Evolutionary conservation across 1,140 invertebrate species (phyloP).

Genomic region (Theocolax elegans): DNA sequence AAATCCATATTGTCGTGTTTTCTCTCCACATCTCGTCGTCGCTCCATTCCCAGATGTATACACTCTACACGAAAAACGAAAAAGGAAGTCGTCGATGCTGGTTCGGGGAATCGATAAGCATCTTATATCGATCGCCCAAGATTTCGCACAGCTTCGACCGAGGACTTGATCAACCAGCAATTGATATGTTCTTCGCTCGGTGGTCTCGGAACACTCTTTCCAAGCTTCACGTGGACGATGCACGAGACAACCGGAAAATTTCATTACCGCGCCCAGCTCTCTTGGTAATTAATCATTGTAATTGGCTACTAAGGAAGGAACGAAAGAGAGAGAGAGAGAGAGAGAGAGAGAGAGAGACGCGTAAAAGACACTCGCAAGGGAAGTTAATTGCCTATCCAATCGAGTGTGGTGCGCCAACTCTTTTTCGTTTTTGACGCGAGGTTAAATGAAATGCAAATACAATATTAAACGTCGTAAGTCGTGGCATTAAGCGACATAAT

Average conservation of each 20-base stretch:
- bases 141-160: too few relatives aligned
- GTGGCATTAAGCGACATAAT: too few relatives aligned
- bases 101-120: constrained; percentile 18
- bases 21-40: too few relatives aligned
- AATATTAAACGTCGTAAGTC: constrained; percentile 20
- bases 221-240: not conserved
- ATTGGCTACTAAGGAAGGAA: constrained; percentile 9
- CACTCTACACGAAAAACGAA: constrained; percentile 16
- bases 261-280: constrained; percentile 10
- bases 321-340: not conserved
- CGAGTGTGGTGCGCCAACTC: not conserved
- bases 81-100: not conserved
- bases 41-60: constrained; percentile 1
- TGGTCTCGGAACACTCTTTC: not conserved
- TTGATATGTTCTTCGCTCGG: constrained; percentile 27
- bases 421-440: not conserved
- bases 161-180: too few relatives aligned
- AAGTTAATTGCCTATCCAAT: constrained; percentile 29
- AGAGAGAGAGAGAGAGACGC: not conserved
- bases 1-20: constrained; percentile 8
- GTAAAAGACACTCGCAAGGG: not conserved
- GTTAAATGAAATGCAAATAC: constrained; percentile 30
- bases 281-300: constrained; percentile 34
- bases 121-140: constrained; percentile 18
- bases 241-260: constrained; percentile 21